Evolutionary conservation across 2,797 vertebrate species (phyloP).

Genomic region (Sebastes hopkinsi): DNA sequence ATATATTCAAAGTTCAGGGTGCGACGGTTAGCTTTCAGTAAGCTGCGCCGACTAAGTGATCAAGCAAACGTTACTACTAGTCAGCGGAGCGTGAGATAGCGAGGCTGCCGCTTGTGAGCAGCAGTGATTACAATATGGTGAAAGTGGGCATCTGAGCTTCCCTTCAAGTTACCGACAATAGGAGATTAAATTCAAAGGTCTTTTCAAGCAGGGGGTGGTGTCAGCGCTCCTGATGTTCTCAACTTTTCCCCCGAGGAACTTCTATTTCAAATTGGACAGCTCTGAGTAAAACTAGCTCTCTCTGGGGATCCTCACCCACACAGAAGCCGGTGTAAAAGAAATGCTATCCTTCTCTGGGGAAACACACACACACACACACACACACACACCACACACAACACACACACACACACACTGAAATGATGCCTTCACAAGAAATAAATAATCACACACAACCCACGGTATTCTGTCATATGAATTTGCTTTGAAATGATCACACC

Average conservation of each 20-base stretch:
- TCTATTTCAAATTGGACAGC: constrained; percentile 68
- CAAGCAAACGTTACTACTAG: constrained; percentile 7
- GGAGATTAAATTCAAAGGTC: constrained; percentile 62
- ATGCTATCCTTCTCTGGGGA: constrained; percentile 54
- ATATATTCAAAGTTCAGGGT: constrained; percentile 43
- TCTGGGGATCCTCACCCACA: constrained; percentile 57
- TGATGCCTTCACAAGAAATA: constrained; percentile 1
- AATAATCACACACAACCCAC: constrained; percentile 9
- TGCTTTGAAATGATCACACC: background rate
- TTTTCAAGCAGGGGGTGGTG: constrained; percentile 36
- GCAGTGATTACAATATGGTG: constrained; percentile 41
- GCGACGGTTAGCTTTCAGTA: constrained; percentile 25
- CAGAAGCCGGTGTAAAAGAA: constrained; percentile 55
- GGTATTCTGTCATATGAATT: background rate
- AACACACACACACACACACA: background rate
- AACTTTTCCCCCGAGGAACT: constrained; percentile 62
- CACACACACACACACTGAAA: background rate
- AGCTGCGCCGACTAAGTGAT: constrained; percentile 2
- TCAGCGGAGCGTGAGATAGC: constrained; percentile 28
- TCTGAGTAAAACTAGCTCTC: constrained; percentile 66
- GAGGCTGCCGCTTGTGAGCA: constrained; percentile 13
- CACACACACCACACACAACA: background rate
- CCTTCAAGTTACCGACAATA: constrained; percentile 39
- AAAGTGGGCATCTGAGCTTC: constrained; percentile 34
- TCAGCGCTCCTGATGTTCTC: constrained; percentile 59